Evolutionary conservation across 1,140 invertebrate genomes (phyloP).

Genomic region (Akabosia matsudoensis): DNA sequence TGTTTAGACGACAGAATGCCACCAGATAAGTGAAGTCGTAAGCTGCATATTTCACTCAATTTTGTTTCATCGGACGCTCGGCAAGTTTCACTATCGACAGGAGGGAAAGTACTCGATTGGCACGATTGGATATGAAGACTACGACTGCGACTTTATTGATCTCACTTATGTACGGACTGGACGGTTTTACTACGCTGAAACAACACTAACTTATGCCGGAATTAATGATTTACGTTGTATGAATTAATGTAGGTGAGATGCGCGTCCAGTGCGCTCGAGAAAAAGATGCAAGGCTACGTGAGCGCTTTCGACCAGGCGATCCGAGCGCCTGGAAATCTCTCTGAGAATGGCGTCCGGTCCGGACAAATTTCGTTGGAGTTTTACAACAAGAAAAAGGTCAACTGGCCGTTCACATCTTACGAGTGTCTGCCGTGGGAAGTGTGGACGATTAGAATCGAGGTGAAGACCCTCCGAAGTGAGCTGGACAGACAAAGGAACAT

Average conservation of each 20-base stretch:
- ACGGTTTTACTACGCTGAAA: no score
- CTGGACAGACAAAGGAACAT: conserved; percentile 73
- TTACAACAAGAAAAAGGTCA: conserved; percentile 82
- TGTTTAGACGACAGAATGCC: conserved; percentile 73
- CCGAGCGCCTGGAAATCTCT: conserved; percentile 54
- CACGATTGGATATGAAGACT: conserved; percentile 89
- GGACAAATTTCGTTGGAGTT: conserved; percentile 93
- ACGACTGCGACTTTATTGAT: conserved; percentile 95
- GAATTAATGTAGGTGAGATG: conserved; percentile 67
- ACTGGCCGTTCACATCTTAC: conserved; percentile 79
- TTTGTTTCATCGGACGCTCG: conserved; percentile 86
- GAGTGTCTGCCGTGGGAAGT: conserved; percentile 96
- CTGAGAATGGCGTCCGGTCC: conserved; percentile 61
- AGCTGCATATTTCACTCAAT: conserved; percentile 92
- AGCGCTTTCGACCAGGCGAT: conserved; percentile 80
- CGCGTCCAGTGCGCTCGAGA: conserved; percentile 72
- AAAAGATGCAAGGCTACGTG: conserved; percentile 74
- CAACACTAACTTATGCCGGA: not conserved
- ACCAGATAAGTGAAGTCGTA: conserved; percentile 91
- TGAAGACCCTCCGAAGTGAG: conserved; percentile 79
- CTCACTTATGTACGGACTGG: conserved; percentile 90
- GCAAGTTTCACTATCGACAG: conserved; percentile 91
- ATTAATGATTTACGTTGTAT: conserved; percentile 16
- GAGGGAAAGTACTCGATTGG: conserved; percentile 92
- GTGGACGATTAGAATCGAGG: conserved; percentile 87